Conservation (phyloP, 1,140 invertebrate genomes). For the Cheumatopsyche charites region DNA sequence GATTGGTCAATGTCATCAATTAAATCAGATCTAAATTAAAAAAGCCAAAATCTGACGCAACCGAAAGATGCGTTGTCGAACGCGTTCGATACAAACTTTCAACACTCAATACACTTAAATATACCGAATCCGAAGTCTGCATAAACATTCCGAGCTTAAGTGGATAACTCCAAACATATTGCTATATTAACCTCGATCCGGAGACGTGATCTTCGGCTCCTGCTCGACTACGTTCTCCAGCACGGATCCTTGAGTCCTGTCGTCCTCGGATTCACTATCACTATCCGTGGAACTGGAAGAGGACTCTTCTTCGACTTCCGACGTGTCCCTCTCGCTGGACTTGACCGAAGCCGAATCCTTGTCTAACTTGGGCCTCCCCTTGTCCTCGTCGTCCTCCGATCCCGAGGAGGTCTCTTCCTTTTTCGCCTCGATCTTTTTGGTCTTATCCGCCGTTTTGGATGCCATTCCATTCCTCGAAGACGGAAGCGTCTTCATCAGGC, state of each 20-base stretch:
- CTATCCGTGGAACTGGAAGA: slow-evolving; percentile 18
- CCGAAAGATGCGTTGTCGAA: too few species aligned
- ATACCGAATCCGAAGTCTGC: too few species aligned
- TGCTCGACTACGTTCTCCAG: slow-evolving; percentile 10
- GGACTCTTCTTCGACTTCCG: slow-evolving; percentile 32
- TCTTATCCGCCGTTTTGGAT: background rate
- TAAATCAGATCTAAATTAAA: too few species aligned
- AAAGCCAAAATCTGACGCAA: too few species aligned
- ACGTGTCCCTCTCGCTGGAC: slow-evolving; percentile 54
- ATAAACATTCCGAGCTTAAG: too few species aligned
- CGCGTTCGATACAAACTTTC: too few species aligned
- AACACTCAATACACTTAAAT: too few species aligned
- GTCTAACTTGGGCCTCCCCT: slow-evolving; percentile 46
- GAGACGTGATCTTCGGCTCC: slow-evolving; percentile 2
- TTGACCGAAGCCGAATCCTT: slow-evolving; percentile 58
- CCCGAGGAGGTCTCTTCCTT: slow-evolving; percentile 30
- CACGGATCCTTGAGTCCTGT: slow-evolving; percentile 27
- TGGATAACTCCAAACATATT: too few species aligned
- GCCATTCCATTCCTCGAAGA: background rate
- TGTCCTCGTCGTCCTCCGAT: slow-evolving; percentile 34
- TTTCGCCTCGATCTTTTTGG: background rate
- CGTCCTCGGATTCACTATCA: slow-evolving; percentile 30
- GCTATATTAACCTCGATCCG: slow-evolving; percentile 27
- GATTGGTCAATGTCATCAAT: too few species aligned
- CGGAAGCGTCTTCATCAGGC: slow-evolving; percentile 44